Evolutionary conservation across 2,113 vertebrate genomes (phyloP), one percentile per base, ranked within the genome.

Genomic region (Alligator sinensis): DNA sequence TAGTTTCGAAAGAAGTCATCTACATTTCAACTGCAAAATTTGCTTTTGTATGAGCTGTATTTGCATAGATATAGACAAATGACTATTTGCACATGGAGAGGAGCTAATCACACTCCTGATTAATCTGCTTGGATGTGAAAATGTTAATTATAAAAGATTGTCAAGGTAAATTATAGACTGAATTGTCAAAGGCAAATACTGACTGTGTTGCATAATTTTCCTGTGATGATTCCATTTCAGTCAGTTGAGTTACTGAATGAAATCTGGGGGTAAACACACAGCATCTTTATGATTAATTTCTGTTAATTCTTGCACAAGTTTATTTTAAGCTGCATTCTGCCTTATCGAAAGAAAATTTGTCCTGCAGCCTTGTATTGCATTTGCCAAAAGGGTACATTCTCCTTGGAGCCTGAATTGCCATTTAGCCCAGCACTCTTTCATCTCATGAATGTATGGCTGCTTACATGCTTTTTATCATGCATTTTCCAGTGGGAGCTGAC

Each of bases 401-500:
- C 58, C 68, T 89, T 81, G 27, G 82, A 87, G 80, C 62, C 60
- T 55, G 66, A 83, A 47, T 28, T 47, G 47, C 17, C 60, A 12
- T 47, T 89, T 34, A 19, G 24, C 85, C 59, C 19, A 1, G 0
- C 64, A 10, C 59, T 61, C 47, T 70, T 84, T 82, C 55, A 60
- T 84, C 7, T 0, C 63, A 18, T 61, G n/a, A 60, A 82, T 7
- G 3, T 70, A 76, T 76, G 68, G 63, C 82, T 92, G 58, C 64
- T 89, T 60, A 80, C 13, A 2, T 4, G 24, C 3, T 34, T 83
- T 89, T 87, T 70, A 86, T 63, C 68, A 18, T 16, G 12, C 75
- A 25, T 86, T 88, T 88, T 87, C 63, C 82, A 91, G 82, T 25
- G 79, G 54, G 58, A 93, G 80, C 27, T 81, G 24, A 90, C 62